Evolutionary conservation across 2,888 invertebrate species (phyloP), one percentile per base, ranked within the genome.

Genomic region (Synergus laeviventris): DNA sequence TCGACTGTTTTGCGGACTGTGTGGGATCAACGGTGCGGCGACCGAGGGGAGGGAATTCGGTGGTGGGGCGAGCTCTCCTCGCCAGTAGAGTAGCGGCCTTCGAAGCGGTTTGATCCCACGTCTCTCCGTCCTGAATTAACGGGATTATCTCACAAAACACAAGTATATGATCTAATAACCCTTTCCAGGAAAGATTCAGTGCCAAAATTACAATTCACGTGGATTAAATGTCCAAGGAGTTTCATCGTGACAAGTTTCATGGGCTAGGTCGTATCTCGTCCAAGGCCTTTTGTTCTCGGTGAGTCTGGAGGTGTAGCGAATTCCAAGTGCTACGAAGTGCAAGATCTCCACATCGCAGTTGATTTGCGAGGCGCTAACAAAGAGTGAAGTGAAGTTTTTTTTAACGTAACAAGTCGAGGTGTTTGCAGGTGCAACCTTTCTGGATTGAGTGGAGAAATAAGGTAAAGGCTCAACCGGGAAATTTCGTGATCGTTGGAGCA

Each of bases 11-110:
- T 59, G 60, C 74, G 42, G 24, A 24, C 59, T 74, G 39, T 21
- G 56, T 8, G 74, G 74, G 60, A 70, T 70, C 70, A 70, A 42
- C 74, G 70, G 76, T 75, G 84, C 78, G 79, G 78, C 77, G 73
- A 81, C 81, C 82, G 84, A 84, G 83, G 84, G 81, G 80, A 81
- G 83, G 80, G 77, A 77, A 77, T 80, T 49, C 49, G 73, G 49
- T 74, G 77, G 75, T 78, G 79, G 81, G 78, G 70, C 73, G 59
- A 77, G 78, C 79, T 78, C 86, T 83, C 84, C 84, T 86, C 84
- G 83, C 76, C 90, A 91, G 90, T 91, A 90, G 90, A 88, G 89
- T 90, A 89, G 90, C 89, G 89, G 89, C 89, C 88, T 89, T 89
- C 88, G 89, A 86, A 87, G 89, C 85, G 87, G 86, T 86, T 86